Evolutionary conservation across 2,797 vertebrate genomes (phyloP).

Genomic region (Malurus splendens): DNA sequence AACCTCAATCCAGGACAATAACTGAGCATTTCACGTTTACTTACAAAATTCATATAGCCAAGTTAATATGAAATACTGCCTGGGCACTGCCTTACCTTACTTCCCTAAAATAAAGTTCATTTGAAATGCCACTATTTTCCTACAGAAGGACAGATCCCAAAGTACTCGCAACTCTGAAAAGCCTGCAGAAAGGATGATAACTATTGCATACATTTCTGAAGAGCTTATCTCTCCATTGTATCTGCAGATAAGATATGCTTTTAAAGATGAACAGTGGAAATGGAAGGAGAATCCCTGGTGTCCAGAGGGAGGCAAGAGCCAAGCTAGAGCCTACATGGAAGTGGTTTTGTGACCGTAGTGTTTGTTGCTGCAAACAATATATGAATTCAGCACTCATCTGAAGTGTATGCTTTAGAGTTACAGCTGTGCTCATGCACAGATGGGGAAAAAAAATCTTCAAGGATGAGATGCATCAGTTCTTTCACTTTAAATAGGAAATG

Average conservation of each 20-base stretch:
- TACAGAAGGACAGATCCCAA: neutral
- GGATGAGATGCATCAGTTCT: neutral
- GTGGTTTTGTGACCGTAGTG: neutral
- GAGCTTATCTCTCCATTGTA: neutral
- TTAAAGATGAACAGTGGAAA: neutral
- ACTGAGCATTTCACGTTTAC: neutral
- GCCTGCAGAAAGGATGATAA: neutral
- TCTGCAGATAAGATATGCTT: neutral
- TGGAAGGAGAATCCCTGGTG: neutral
- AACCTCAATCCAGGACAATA: neutral
- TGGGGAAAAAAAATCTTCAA: neutral
- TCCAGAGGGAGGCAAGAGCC: neutral
- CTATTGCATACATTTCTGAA: neutral
- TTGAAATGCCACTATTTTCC: neutral
- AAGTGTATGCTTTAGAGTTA: neutral
- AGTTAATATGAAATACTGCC: neutral
- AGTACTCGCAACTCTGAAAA: neutral
- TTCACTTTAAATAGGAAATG: neutral
- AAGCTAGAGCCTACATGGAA: neutral
- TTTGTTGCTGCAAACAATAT: constrained; percentile 20
- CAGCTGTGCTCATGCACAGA: neutral
- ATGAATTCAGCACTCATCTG: neutral
- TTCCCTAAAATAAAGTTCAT: neutral
- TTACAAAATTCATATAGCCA: neutral
- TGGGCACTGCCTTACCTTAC: neutral